Conservation (phyloP, 2,113 vertebrate genomes). For the Ifrita kowaldi region DNA sequence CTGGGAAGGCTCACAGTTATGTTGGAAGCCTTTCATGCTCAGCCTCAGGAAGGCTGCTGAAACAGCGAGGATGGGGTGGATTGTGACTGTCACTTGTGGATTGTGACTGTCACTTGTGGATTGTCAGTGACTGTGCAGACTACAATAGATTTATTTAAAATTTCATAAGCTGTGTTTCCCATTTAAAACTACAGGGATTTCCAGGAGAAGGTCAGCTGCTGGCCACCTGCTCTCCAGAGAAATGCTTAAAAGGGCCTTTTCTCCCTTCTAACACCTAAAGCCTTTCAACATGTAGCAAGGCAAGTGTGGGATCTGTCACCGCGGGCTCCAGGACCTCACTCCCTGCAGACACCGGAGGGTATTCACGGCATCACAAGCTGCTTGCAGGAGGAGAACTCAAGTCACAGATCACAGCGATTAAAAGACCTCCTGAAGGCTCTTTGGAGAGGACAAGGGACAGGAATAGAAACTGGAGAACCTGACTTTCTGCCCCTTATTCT, state of each 20-base stretch:
- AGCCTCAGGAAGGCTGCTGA: not conserved
- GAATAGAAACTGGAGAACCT: not conserved
- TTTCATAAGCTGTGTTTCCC: not conserved
- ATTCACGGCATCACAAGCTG: not conserved
- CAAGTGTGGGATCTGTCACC: not conserved
- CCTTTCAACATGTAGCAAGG: not conserved
- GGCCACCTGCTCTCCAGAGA: not conserved
- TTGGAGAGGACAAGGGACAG: accelerated
- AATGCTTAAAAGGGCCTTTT: not conserved
- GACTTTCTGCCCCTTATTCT: not conserved
- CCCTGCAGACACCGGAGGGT: accelerated
- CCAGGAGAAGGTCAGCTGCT: not conserved
- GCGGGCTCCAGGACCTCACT: not conserved
- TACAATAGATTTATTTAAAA: not conserved
- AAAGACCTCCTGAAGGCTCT: not conserved
- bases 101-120: not conserved
- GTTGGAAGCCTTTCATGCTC: not conserved
- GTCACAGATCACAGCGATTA: not conserved
- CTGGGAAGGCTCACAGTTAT: not conserved
- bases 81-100: not conserved
- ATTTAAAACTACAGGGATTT: not conserved
- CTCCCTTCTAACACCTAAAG: not conserved
- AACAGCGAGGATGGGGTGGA: not conserved
- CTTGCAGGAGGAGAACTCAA: not conserved
- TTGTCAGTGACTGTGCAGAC: not conserved